Evolutionary conservation across 2,797 vertebrate genomes (phyloP).

Genomic region (Anolis apletophallus): DNA sequence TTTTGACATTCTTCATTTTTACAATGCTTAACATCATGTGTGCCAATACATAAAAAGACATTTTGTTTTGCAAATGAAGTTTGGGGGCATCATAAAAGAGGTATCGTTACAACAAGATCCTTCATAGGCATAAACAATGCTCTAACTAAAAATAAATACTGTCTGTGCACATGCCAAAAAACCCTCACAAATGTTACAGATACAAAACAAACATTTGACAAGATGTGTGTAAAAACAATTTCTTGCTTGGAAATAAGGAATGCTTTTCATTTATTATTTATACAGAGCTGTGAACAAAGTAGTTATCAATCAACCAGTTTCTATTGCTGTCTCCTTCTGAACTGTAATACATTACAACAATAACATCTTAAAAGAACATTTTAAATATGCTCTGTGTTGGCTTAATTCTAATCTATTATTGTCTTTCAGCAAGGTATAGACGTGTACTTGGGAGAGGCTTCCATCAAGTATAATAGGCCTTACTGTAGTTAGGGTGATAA

Average conservation of each 20-base stretch:
- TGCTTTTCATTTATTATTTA: constrained; percentile 13
- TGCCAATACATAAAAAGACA: constrained; percentile 45
- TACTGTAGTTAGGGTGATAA: background rate
- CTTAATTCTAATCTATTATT: background rate
- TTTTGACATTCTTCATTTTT: constrained; percentile 33
- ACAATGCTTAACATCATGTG: constrained; percentile 13
- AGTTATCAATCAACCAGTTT: background rate
- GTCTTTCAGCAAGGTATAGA: background rate
- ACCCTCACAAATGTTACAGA: constrained; percentile 4
- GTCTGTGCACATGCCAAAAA: constrained; percentile 51
- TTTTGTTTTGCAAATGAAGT: constrained; percentile 69
- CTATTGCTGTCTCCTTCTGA: background rate
- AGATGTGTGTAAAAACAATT: background rate
- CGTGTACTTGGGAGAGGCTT: background rate
- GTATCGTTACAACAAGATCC: constrained; percentile 48
- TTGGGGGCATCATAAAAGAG: constrained; percentile 31
- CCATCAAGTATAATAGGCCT: background rate
- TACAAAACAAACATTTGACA: constrained; percentile 22
- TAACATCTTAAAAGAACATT: background rate
- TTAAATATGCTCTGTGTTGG: background rate
- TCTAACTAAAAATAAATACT: constrained; percentile 59
- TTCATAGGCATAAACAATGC: constrained; percentile 44
- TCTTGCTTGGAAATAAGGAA: constrained; percentile 6
- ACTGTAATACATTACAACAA: background rate
- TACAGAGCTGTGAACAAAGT: constrained; percentile 24